Percentiles rank a stretch among this genome's conserved stretches.
Evolutionary conservation across 1,140 invertebrate genomes (phyloP).

Genomic region (Helicoverpa armigera): DNA sequence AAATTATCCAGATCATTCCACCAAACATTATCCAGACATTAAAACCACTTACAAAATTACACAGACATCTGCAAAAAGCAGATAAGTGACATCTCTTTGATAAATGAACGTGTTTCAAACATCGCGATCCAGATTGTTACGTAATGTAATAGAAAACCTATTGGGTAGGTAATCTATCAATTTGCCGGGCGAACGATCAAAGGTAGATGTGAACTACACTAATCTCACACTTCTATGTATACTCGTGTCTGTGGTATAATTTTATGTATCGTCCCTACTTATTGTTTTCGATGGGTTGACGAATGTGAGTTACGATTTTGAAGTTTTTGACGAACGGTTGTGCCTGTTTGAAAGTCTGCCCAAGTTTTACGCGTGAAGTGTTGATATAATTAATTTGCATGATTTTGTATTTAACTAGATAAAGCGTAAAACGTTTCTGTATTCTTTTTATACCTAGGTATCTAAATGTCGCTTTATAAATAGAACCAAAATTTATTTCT

Average conservation of each 20-base stretch:
- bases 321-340: too few species aligned
- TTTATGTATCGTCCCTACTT: constrained; percentile 15
- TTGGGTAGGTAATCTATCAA: constrained; percentile 52
- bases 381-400: too few species aligned
- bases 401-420: too few species aligned
- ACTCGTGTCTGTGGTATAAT: constrained; percentile 20
- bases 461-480: too few species aligned
- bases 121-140: not conserved
- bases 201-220: constrained; percentile 50
- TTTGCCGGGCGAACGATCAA: constrained; percentile 55
- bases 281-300: not conserved
- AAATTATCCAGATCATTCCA: not conserved
- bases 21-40: not conserved
- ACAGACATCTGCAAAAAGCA: constrained; percentile 1
- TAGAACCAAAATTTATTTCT: too few species aligned
- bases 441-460: too few species aligned
- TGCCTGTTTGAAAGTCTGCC: too few species aligned
- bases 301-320: not conserved
- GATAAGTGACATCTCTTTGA: not conserved
- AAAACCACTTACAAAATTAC: not conserved
- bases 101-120: constrained; percentile 3
- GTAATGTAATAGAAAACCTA: constrained; percentile 34
- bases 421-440: too few species aligned
- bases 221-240: constrained; percentile 39
- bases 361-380: too few species aligned